Percentiles rank a stretch among this genome's conserved stretches.
Evolutionary conservation across 2,113 vertebrate genomes (phyloP).

Genomic region (Toxostoma redivivum): DNA sequence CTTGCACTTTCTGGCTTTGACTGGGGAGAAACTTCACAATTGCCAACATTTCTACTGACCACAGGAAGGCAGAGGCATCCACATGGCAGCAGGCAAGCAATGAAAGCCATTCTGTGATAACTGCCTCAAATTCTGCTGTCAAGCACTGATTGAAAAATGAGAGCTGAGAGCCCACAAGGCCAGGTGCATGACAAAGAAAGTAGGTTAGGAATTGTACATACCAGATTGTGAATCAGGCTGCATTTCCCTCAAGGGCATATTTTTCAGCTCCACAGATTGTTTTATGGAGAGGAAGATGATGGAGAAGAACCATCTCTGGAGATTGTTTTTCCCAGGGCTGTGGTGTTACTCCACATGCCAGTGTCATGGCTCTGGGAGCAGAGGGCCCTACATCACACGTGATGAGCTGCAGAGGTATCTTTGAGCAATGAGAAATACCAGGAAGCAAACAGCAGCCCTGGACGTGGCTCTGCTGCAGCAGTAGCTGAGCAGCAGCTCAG

Average conservation of each 20-base stretch:
- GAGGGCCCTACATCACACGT: not conserved
- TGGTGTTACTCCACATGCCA: not conserved
- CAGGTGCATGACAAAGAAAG: not conserved
- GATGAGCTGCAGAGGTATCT: not conserved
- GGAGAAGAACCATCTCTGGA: not conserved
- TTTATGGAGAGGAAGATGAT: not conserved
- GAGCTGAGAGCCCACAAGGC: not conserved
- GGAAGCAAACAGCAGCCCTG: not conserved
- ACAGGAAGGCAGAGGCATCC: not conserved
- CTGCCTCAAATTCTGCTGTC: not conserved
- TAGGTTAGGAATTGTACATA: not conserved
- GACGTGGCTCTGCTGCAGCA: not conserved
- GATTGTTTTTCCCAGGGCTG: not conserved
- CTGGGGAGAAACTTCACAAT: not conserved
- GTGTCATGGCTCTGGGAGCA: not conserved
- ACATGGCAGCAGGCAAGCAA: accelerated
- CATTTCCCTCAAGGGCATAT: not conserved
- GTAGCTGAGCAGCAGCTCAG: not conserved
- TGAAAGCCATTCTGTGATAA: not conserved
- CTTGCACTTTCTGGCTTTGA: not conserved
- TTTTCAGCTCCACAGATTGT: not conserved
- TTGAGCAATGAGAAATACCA: not conserved
- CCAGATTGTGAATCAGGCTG: not conserved
- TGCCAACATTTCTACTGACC: not conserved
- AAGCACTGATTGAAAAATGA: not conserved